Conservation (phyloP, 2,888 invertebrate species). For the Prosopocoilus inquinatus region DNA sequence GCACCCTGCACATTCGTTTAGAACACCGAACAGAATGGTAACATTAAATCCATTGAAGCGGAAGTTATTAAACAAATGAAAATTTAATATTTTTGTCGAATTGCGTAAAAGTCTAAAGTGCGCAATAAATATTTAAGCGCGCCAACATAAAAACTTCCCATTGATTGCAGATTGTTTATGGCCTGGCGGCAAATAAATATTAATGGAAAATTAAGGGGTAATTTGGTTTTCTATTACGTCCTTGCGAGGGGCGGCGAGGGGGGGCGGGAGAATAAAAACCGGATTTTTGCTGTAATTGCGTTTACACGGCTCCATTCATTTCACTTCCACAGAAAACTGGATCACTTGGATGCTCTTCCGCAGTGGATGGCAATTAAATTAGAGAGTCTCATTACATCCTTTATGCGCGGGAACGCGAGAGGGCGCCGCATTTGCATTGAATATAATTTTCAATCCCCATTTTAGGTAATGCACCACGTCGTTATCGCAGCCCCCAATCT, state of each 20-base stretch:
- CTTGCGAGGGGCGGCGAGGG: no score
- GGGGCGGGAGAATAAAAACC: neutral
- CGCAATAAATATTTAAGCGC: no score
- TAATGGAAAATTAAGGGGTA: slow-evolving; percentile 1
- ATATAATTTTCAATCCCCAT: slow-evolving; percentile 1
- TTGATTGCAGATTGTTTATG: no score
- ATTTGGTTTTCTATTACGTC: neutral
- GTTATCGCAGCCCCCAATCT: no score
- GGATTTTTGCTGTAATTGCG: neutral
- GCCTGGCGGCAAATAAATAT: neutral
- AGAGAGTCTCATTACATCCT: slow-evolving; percentile 5
- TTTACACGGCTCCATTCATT: neutral
- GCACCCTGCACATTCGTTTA: no score
- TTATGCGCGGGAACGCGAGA: neutral
- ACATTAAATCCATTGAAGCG: no score
- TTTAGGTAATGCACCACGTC: neutral
- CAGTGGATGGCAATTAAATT: slow-evolving; percentile 3
- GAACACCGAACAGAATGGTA: no score
- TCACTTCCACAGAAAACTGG: neutral
- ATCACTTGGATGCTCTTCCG: slow-evolving; percentile 3
- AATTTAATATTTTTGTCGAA: no score
- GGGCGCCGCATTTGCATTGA: slow-evolving; percentile 5
- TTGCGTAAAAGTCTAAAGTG: no score
- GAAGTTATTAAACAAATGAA: no score
- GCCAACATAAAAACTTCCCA: no score